Conservation (phyloP, 2,113 vertebrate genomes). For the Bos indicus region DNA sequence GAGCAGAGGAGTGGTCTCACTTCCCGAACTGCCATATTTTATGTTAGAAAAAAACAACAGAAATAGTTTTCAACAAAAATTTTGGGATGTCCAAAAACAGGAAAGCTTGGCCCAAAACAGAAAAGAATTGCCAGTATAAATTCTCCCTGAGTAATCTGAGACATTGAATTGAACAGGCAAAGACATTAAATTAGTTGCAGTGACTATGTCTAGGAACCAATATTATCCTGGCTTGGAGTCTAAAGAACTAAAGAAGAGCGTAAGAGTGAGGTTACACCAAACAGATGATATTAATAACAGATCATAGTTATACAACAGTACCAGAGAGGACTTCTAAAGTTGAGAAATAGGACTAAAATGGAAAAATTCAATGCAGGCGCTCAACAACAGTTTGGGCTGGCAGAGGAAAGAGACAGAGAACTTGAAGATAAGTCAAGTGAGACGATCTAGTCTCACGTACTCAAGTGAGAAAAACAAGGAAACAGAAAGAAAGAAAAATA, state of each 20-base stretch:
- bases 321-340: background rate
- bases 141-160: background rate
- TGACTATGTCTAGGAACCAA: background rate
- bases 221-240: background rate
- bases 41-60: background rate
- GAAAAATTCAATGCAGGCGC: background rate
- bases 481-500: background rate
- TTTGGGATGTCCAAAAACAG: background rate
- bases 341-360: background rate
- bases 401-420: background rate
- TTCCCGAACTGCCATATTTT: background rate
- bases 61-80: background rate
- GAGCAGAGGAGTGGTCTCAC: background rate
- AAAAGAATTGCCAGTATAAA: background rate
- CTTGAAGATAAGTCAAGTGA: background rate
- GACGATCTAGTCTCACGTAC: background rate
- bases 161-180: background rate
- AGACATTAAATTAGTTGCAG: background rate
- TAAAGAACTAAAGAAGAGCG: background rate
- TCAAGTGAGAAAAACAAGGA: background rate
- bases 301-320: background rate
- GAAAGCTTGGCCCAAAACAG: background rate
- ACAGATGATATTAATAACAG: background rate
- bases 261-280: background rate
- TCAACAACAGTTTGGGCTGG: background rate